Base-by-base conservation (phyloP, 1,140 invertebrate species). In the Ericerus pela region DNA sequence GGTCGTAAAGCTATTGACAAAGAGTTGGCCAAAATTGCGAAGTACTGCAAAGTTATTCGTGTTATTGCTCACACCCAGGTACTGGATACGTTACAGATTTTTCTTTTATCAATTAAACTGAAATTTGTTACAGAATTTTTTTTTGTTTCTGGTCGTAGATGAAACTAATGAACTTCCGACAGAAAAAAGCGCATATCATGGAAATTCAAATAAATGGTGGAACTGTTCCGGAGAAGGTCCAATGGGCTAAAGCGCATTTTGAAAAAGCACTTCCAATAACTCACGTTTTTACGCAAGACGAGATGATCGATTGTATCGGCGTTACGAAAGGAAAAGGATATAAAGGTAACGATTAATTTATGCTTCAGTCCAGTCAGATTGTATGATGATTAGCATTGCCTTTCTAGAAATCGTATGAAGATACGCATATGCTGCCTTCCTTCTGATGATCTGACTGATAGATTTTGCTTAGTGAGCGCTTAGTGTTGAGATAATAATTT, bases 121-220 rank as follows among this genome's bases (percentile, higher is more conserved):
- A n/a, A n/a, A n/a, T n/a, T n/a, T n/a, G n/a, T n/a, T n/a, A n/a
- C n/a, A n/a, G n/a, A n/a, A n/a, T n/a, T n/a, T n/a, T n/a, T n/a
- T n/a, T n/a, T n/a, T n/a, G n/a, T n/a, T n/a, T n/a, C n/a, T n/a
- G n/a, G n/a, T 54, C 64, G 31, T 69, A 96, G 84, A 98, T 97
- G 82, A 96, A 96, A 70, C 72, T 99, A 63, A 76, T 99, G 72
- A 91, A 91, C 67, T 90, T 96, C 74, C 84, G 94, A 60, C 94
- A 99, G 71, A 99, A 99, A 84, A 99, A 99, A 72, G 94, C 96
- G 26, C 94, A 99, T 66, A 92, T 99, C 56, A 97, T 99, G 91
- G 96, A 99, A 76, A 96, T 99, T 66, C 96, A 99, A 75, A 69
- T 99, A 43, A 99, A 99, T 70, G 96, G 96, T 67, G 96, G 96